phyloP scores from a whole-genome alignment of 2,113 vertebrate species.

The Nesogale talazaci region DNA sequence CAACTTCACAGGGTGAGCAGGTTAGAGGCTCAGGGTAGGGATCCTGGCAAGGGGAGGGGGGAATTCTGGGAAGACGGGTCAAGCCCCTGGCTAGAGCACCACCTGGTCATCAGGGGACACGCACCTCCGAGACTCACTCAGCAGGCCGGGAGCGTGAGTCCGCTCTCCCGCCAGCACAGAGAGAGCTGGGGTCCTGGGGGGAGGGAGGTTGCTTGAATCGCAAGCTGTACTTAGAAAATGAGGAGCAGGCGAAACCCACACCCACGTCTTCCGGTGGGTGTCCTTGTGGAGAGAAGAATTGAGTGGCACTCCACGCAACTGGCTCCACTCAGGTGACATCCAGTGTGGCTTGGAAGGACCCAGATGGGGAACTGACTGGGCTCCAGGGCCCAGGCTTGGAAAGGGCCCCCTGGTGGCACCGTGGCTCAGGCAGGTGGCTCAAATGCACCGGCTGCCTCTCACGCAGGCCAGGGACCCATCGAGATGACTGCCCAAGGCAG shows the following conservation, averaged over 20 bases:
- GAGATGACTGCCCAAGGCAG: neutral
- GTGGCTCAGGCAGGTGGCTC: neutral
- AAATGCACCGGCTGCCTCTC: neutral
- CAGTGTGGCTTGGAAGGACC: neutral
- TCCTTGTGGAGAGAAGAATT: neutral
- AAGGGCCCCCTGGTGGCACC: neutral
- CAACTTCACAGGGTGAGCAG: neutral
- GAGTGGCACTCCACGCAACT: neutral
- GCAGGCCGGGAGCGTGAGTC: neutral
- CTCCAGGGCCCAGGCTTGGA: neutral
- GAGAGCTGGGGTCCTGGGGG: neutral
- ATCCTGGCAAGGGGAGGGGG: neutral
- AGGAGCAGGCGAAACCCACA: neutral
- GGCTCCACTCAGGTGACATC: neutral
- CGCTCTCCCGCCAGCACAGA: neutral
- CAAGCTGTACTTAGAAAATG: conserved; percentile 15
- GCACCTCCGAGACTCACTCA: neutral
- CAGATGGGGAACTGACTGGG: neutral
- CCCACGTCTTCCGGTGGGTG: too few species aligned
- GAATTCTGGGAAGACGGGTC: neutral
- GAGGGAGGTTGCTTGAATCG: neutral
- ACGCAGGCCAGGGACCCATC: neutral
- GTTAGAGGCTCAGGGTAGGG: neutral
- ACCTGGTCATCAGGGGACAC: neutral
- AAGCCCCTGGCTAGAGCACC: conserved; percentile 1